Base-by-base conservation (phyloP, 2,888 invertebrate species). In the Erebia aethiops region DNA sequence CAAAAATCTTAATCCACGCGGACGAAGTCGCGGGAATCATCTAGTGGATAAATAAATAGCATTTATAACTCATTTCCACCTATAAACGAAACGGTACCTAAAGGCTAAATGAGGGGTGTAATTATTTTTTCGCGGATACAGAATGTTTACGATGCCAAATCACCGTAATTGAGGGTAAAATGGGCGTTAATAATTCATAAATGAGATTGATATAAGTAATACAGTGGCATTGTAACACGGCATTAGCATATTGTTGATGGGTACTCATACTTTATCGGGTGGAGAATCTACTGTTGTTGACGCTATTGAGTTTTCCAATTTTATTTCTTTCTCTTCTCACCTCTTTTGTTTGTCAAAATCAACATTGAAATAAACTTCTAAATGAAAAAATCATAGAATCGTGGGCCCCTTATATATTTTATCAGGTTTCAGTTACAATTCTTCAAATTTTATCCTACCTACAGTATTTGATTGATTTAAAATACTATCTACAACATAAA, bases 81-180 rank as follows among this genome's bases (percentile, higher is more conserved):
- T n/a, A 8, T 52, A n/a, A 54, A 54, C n/a, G 10, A 54, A 54
- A 18, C 18, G 2, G 54, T 54, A 18, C 16, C 18, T 16, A 10
- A 21, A 21, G 41, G 9, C 26, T 21, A 21, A 67, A 67, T 67
- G 57, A 10, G 7, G 57, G 57, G 26, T 46, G 52, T 18, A 52
- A 26, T 58, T 63, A 67, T 63, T 71, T 58, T 67, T 58, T 61
- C 67, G 67, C 71, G 64, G 52, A 51, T 52, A 62, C 66, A 52
- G 46, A 70, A 66, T 66, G 61, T 71, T 62, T 71, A 71, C 49
- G 66, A 54, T 54, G 54, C 58, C 61, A 56, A 66, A 70, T 70
- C 58, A 61, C 66, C 66, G 18, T 61, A 70, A 70, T 70, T 61
- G 66, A 46, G 61, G 66, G 21, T 41, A 63, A 71, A 71, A 57